Base-by-base conservation (phyloP, 1,140 invertebrate species). In the Trichoplusia ni region DNA sequence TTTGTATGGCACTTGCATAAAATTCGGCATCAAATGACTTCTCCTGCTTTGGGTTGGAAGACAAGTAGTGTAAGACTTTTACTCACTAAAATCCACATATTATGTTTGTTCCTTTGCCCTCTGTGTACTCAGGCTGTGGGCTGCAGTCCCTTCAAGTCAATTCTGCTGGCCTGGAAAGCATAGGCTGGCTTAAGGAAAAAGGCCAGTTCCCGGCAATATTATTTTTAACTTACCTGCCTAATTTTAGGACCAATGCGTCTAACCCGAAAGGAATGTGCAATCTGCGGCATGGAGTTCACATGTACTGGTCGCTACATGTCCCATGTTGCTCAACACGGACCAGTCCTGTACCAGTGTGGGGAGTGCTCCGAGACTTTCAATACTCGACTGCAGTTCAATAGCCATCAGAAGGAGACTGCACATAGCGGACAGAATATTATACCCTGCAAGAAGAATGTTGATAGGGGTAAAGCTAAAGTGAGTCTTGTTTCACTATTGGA, bases 381-480 rank as follows among this genome's bases (percentile, higher is more conserved):
- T 14, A 91, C 80, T 11, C 89, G 91, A 46, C 79, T 91, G 1
- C 79, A 81, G 54, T 89, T 93, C 42, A 70, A 67, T 27, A 51
- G 90, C 1, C 93, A 94, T 79, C 93, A 93, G 73, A 80, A 91
- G 46, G 84, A 82, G 18, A 80, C 75, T 13, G 81, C 78, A 3
- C 93, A 94, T 69, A 75, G 27, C 13, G 92, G 92, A 2, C 88
- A 90, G 67, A 79, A 79, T 49, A 69, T 89, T 3, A 73, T 86
- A 42, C 78, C 86, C 29, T 75, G 66, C 58, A 64, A 69, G 46
- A 47, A 49, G 13, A 37, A 60, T 35, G 13, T 9, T 1, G 21
- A 60, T 4, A 29, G n/a, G 47, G 25, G 8, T 47, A 44, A 16
- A 2, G 4, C 13, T 44, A 58, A 38, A 35, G 33, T 51, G 3